These are phyloP conservation scores for Luscinia megarhynchos DNA, from an alignment of 2,797 vertebrate species.

Conservation along the genomic window DNA sequence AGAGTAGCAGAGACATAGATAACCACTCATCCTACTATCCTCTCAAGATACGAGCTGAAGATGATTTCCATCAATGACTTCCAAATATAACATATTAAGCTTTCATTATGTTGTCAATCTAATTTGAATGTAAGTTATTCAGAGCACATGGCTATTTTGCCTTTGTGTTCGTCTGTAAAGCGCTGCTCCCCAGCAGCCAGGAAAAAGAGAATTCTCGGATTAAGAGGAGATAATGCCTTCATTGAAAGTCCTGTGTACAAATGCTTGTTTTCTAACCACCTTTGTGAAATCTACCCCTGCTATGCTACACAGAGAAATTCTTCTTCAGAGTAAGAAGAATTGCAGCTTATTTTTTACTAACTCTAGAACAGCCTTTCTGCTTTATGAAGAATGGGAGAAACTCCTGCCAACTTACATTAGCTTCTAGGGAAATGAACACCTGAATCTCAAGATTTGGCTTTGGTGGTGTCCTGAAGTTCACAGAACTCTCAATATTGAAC, in stretches of 20 bases:
- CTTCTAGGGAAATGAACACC: neutral
- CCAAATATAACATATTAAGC: constrained; percentile 56
- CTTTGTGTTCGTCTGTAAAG: constrained; percentile 55
- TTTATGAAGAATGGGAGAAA: neutral
- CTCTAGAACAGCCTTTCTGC: neutral
- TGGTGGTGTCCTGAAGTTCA: constrained; percentile 23
- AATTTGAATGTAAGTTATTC: constrained; percentile 54
- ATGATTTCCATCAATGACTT: constrained; percentile 63
- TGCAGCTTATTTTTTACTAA: constrained; percentile 12
- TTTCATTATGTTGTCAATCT: constrained; percentile 66
- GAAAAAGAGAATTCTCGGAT: neutral
- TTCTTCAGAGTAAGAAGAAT: neutral
- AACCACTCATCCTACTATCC: constrained; percentile 51
- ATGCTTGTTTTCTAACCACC: constrained; percentile 33
- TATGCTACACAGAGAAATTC: neutral
- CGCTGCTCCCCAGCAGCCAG: accelerated
- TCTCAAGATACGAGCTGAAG: constrained; percentile 18
- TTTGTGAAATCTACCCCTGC: constrained; percentile 22
- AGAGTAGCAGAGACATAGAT: constrained; percentile 41
- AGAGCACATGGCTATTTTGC: constrained; percentile 14
- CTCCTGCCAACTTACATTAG: neutral
- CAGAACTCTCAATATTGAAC: neutral
- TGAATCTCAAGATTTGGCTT: constrained; percentile 1
- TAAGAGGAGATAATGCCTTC: constrained; percentile 11
- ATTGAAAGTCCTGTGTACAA: constrained; percentile 23